Evolutionary conservation across 2,888 invertebrate species (phyloP), one percentile per base, ranked within the genome.

Genomic region (Megamerina dolium): DNA sequence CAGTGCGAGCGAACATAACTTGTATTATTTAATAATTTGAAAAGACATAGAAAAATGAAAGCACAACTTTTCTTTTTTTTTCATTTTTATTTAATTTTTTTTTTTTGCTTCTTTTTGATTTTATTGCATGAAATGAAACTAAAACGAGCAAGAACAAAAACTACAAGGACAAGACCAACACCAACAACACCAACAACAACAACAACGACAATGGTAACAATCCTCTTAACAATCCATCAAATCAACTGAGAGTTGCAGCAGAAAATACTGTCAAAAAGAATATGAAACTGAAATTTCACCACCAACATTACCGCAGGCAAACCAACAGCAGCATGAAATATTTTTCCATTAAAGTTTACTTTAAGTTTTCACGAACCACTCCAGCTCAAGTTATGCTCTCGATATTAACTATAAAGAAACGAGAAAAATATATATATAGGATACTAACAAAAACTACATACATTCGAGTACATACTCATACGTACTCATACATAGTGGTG

Each of bases 221-320:
- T 35, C 34, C 49, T 31, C 48, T 46, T 31, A 48, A 46, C 55
- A 58, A 59, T 60, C 59, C 57, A 58, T 59, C 61, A 59, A 48
- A 45, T 36, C 35, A 39, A 29, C 32, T 34, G 39, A 38, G 17
- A 35, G 13, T n/a, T 23, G 30, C 10, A 32, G 33, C 12, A 20
- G 10, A 36, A 21, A 36, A 36, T 5, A 20, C 20, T 20, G 19
- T 37, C 4, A 16, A 19, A 37, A 27, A 43, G 38, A 43, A 37
- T 38, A 34, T 43, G 44, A 44, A 44, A 44, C 39, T 29, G 38
- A 34, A 34, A n/a, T n/a, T n/a, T n/a, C n/a, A 35, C 23, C 23
- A 20, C 34, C 35, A 32, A 12, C 23, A 33, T 21, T 9, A 4
- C 8, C 17, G n/a, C 33, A 18, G 17, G 5, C 12, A 16, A 18